Evolutionary conservation across 2,113 vertebrate genomes (phyloP), one percentile per base, ranked within the genome.

Genomic region (Theristicus caerulescens): DNA sequence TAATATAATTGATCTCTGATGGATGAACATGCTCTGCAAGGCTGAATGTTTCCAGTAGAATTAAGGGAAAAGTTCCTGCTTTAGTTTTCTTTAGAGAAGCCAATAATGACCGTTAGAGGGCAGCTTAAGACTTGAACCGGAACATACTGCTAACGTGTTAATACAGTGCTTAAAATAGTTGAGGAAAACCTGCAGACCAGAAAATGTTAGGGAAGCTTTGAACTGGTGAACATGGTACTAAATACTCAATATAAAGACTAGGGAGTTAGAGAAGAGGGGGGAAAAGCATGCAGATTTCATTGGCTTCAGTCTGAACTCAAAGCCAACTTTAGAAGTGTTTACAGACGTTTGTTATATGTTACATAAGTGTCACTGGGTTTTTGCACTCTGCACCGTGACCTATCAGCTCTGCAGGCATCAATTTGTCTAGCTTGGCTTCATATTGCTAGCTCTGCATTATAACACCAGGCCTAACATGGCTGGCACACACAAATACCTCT

Each of bases 401-500:
- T 6, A 2, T 18, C 29, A 16, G 36, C 62, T 58, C 51, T 71
- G 65, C 20, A 7, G 38, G 25, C 58, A 24, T n/a, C 31, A 7
- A 0, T 72, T 54, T 61, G 38, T 16, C 46, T 16, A 9, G 13
- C 7, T 34, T 6, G 24, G 18, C 7, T 54, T 47, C 16, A 12
- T 20, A 9, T 8, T 51, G 16, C 36, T 38, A n/a, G 57, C 13
- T 42, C 40, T 59, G 16, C 18, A 1, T 13, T 19, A 1, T 38
- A 49, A 26, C 0, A 2, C 32, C 16, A 36, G 59, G 42, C 24
- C 59, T 44, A 7, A 34, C 3, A 1, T 3, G 20, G 27, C 47
- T 46, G 32, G 24, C 14, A 2, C 21, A 9, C 0, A 1, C 10
- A 34, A 66, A 29, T 29, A 22, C 27, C 38, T 66, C n/a, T 44